Base-by-base conservation (phyloP, 2,113 vertebrate species). In the Epinephelus lanceolatus region DNA sequence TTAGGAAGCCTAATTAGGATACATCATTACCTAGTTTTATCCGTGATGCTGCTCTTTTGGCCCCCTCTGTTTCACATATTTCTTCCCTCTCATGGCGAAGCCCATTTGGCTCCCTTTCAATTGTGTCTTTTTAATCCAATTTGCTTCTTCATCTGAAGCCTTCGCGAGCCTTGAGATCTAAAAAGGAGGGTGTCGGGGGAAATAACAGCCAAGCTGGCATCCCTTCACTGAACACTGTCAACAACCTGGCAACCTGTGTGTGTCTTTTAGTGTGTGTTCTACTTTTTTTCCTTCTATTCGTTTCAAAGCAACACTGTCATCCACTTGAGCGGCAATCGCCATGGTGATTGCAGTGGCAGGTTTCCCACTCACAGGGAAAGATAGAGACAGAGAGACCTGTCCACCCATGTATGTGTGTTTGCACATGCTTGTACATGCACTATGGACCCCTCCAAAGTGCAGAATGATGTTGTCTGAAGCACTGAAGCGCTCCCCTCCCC, bases 391-490 rank as follows among this genome's bases (percentile, higher is more conserved):
- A 49, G n/a, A 65, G 56, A 23, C 65, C 51, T 78, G 40, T 72
- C n/a, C 52, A 40, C 67, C 2, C 47, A 27, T 65, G 61, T 74
- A 27, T 57, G 23, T 51, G 76, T 78, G 40, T 72, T 61, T 40
- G 15, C 4, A 23, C n/a, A 37, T 76, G 47, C 25, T 49, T 55
- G 53, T 60, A 30, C 21, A 76, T 60, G 55, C 23, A 61, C 49
- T 15, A 11, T 53, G 45, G 42, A 30, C 1, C 7, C 45, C 42
- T 79, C 74, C 53, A 86, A 83, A 92, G 86, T 90, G 85, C 85
- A 91, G 77, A 92, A 78, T 13, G 37, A 78, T 87, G 87, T 89
- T 57, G 37, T 69, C 27, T 33, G 42, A 12, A 37, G 9, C 52
- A n/a, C 59, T 77, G 47, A 81, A 83, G 70, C 14, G 33, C 42